Base-by-base conservation (phyloP, 2,113 vertebrate genomes). In the Cryptoleucopteryx plumbea region DNA sequence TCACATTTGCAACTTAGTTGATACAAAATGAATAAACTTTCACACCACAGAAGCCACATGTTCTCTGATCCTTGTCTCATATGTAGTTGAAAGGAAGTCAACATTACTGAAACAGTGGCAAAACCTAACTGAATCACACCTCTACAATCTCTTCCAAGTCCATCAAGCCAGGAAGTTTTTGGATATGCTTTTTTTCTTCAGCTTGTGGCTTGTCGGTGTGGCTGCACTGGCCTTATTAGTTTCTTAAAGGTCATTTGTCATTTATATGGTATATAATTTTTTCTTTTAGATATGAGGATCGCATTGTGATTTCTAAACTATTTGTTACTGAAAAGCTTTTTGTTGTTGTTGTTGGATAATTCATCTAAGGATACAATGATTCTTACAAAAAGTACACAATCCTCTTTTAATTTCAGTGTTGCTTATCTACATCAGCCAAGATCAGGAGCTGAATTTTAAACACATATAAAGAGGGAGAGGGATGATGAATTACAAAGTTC, bases 401-500 rank as follows among this genome's bases (percentile, higher is more conserved):
- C 8, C 2, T 27, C 31, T 59, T 91, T 81, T 74, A 62, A 73
- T 85, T 93, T 88, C 47, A 31, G 13, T 50, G 10, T 62, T 92
- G 20, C 16, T 92, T 83, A 71, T 81, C 26, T 86, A 15, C 32
- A 42, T 75, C 40, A 67, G 9, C 34, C 42, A 86, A 73, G 45
- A 88, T 47, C 14, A 74, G 45, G 31, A 85, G 25, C 8, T 52
- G 75, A 81, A 88, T 93, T 94, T 93, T 78, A 82, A 92, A 59
- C 10, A 25, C 45, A 36, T 50, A 72, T 70, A 72, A 95, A 53
- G 25, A 84, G 21, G 36, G 34, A 77, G 70, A 78, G 10, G 15
- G n/a, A 75, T 93, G 48, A 93, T 56, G 70, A 91, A 86, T 84
- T 94, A 38, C 43, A 17, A 70, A 82, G 18, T 91, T 95, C 36